These are phyloP conservation scores for Chelon auratus DNA, from an alignment of 2,797 vertebrate species.

Conservation along the genomic window DNA sequence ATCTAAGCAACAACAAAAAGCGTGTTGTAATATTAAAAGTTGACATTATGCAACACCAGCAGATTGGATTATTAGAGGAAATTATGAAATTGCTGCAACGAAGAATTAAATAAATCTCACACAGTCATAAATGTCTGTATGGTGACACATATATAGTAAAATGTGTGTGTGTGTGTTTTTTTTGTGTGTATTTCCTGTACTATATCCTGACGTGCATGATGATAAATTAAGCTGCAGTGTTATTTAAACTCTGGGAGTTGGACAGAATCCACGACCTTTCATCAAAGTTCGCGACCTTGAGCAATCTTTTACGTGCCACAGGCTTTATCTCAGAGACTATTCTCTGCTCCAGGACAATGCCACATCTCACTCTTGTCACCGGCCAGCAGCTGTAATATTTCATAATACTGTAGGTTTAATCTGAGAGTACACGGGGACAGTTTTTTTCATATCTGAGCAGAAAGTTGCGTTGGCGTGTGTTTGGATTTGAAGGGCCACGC, in stretches of 20 bases:
- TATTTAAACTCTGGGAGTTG: neutral
- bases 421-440: neutral
- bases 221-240: no score
- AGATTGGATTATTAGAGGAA: constrained; percentile 23
- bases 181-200: neutral
- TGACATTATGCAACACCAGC: constrained; percentile 1
- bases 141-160: no score
- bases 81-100: neutral
- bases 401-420: constrained; percentile 19
- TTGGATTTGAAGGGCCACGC: constrained; percentile 38
- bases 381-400: constrained; percentile 10
- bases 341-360: neutral
- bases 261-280: neutral
- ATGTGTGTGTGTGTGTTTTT: neutral
- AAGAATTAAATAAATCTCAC: no score
- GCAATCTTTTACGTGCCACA: neutral
- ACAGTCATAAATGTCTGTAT: neutral
- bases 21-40: constrained; percentile 4
- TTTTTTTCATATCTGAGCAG: neutral
- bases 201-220: neutral
- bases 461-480: neutral
- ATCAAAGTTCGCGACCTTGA: constrained; percentile 49
- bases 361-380: neutral
- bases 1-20: neutral
- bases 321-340: constrained; percentile 18